Base-by-base conservation (phyloP, 2,797 vertebrate genomes). In the Tarsius wallacei region DNA sequence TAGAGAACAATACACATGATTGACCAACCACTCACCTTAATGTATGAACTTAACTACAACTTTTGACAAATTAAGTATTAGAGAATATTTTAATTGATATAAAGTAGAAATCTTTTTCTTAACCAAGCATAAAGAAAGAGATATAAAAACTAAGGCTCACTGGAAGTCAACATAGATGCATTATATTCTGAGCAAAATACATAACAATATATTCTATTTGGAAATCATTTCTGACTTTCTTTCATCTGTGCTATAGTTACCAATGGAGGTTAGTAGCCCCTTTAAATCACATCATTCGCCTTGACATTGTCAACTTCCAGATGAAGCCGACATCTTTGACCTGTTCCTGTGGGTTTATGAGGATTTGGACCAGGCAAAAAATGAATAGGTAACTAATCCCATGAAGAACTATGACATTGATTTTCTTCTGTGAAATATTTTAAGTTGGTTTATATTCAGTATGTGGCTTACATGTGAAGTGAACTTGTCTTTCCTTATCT, bases 261-360 rank as follows among this genome's bases (percentile, higher is more conserved):
- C 73, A 42, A 12, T 28, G 71, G 73, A 76, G 47, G 28, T 53
- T 91, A 71, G 57, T 49, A 71, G 53, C 78, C 7, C 42, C 83
- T 85, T 70, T 33, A 64, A 74, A 36, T 76, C 47, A 85, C 15
- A 31, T 86, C 5, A 59, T 76, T 95, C 0, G 0, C 66, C 91
- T 93, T 63, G 55, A 93, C 63, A 42, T 81, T 68, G 70, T 91
- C 73, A 94, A 71, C 24, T 86, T 86, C 31, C 78, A 71, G 47
- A 47, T 71, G 55, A 84, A 93, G 51, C 36, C 8, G 1, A 33
- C 9, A 28, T 21, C 59, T 2, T 76, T 81, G 66, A 17, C 49
- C 80, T 91, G 26, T 85, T 53, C 12, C 74, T 89, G 31, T 85
- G 49, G 36, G 73, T 77, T 96, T 82, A 33, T 17, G 55, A 89